Evolutionary conservation across 2,113 vertebrate genomes (phyloP).

Genomic region (Genyomyrus donnyi): DNA sequence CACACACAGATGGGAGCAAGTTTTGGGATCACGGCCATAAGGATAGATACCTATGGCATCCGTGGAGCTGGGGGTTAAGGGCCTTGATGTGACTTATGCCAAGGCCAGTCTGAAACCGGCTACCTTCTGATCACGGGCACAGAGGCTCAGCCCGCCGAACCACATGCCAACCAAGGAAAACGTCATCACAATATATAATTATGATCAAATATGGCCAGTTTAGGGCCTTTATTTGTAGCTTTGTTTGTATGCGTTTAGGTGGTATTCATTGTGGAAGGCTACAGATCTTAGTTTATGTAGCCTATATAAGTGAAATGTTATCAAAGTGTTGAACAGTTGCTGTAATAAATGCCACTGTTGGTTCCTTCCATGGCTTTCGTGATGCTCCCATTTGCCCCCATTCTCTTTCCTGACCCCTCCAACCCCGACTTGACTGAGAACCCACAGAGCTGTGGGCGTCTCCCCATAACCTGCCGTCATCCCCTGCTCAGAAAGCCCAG

Average conservation of each 20-base stretch:
- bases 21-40: neutral
- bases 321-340: neutral
- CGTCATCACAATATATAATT: neutral
- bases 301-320: neutral
- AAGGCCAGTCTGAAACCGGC: neutral
- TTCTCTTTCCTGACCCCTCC: neutral
- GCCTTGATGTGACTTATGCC: neutral
- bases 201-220: neutral
- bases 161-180: neutral
- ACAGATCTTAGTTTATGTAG: neutral
- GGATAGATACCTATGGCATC: neutral
- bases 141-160: neutral
- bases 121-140: neutral
- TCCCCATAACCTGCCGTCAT: conserved; percentile 40
- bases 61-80: neutral
- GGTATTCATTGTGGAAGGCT: neutral
- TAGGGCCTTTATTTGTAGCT: neutral
- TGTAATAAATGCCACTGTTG: neutral
- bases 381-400: neutral
- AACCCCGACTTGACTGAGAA: neutral
- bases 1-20: neutral
- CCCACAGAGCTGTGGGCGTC: conserved; percentile 8
- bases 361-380: neutral
- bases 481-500: conserved; percentile 39
- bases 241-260: neutral